These are phyloP conservation scores for Podarcis raffonei DNA, from an alignment of 2,113 vertebrate genomes.

Conservation along the genomic window DNA sequence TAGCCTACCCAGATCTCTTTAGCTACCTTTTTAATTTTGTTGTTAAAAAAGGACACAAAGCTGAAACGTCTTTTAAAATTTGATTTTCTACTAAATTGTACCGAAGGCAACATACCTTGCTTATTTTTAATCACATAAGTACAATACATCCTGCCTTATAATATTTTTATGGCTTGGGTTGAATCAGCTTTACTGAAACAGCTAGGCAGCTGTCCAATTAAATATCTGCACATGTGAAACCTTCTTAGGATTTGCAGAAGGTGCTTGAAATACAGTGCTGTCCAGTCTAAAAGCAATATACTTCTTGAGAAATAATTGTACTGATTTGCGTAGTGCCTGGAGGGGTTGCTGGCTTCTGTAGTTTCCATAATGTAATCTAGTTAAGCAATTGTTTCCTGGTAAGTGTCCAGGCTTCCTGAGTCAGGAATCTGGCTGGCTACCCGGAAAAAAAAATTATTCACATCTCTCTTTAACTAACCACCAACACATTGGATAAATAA, in stretches of 20 bases:
- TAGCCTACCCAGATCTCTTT: not conserved
- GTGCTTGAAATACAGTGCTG: constrained; percentile 26
- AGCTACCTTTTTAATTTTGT: not conserved
- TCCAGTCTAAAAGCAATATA: constrained; percentile 41
- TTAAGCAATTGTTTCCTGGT: constrained; percentile 79
- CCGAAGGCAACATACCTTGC: not conserved
- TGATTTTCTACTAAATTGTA: not conserved
- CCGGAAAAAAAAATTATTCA: constrained; percentile 60
- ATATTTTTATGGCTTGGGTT: constrained; percentile 4
- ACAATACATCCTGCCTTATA: not conserved
- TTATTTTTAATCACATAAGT: not conserved
- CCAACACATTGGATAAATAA: constrained; percentile 13
- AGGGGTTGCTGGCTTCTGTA: constrained; percentile 57
- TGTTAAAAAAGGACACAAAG: not conserved
- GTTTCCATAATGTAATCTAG: constrained; percentile 80
- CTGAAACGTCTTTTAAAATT: not conserved
- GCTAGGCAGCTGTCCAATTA: not conserved
- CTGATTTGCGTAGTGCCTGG: constrained; percentile 64
- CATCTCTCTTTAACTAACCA: constrained; percentile 49
- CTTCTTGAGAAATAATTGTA: constrained; percentile 60
- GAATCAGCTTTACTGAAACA: not conserved
- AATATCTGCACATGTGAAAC: constrained; percentile 18
- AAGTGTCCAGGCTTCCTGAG: constrained; percentile 73
- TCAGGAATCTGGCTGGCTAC: constrained; percentile 68
- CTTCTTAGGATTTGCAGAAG: constrained; percentile 33